Evolutionary conservation across 2,113 vertebrate species (phyloP).

Genomic region (Romanogobio albipinnatus): DNA sequence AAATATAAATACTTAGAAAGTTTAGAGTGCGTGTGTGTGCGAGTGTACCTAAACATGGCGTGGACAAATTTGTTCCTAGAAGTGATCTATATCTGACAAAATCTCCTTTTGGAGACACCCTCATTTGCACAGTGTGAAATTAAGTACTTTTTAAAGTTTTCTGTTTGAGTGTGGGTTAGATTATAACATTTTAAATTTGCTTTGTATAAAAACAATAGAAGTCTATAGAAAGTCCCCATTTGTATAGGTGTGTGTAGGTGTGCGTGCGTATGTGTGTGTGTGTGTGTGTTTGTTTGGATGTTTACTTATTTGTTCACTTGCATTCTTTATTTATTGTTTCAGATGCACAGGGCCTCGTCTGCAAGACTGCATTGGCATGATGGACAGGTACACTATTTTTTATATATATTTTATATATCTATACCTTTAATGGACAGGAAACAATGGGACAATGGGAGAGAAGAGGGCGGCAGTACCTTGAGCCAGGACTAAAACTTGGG

Average conservation of each 20-base stretch:
- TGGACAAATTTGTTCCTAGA: too few relatives aligned
- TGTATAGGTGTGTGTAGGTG: too few relatives aligned
- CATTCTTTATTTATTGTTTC: slow-evolving; percentile 43
- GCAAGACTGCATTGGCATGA: slow-evolving; percentile 96
- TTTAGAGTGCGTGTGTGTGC: not conserved
- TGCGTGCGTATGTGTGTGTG: not conserved
- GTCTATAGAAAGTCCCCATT: too few relatives aligned
- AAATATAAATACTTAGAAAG: not conserved
- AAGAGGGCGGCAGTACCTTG: not conserved
- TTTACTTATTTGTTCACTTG: slow-evolving; percentile 9
- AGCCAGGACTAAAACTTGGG: not conserved
- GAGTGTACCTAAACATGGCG: too few relatives aligned
- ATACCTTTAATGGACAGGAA: not conserved
- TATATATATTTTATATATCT: slow-evolving; percentile 20
- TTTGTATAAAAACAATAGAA: too few relatives aligned
- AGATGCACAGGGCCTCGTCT: slow-evolving; percentile 93
- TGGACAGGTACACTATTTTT: slow-evolving; percentile 86
- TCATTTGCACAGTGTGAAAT: too few relatives aligned
- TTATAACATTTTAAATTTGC: too few relatives aligned
- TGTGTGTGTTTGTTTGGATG: not conserved
- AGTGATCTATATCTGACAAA: too few relatives aligned
- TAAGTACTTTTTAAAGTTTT: too few relatives aligned
- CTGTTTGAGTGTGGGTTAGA: too few relatives aligned
- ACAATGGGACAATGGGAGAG: too few relatives aligned
- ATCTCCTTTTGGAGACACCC: too few relatives aligned